Percentiles rank a stretch among this genome's conserved stretches.
phyloP scores from a whole-genome alignment of 2,888 invertebrate species.

The Tridacna gigas region DNA sequence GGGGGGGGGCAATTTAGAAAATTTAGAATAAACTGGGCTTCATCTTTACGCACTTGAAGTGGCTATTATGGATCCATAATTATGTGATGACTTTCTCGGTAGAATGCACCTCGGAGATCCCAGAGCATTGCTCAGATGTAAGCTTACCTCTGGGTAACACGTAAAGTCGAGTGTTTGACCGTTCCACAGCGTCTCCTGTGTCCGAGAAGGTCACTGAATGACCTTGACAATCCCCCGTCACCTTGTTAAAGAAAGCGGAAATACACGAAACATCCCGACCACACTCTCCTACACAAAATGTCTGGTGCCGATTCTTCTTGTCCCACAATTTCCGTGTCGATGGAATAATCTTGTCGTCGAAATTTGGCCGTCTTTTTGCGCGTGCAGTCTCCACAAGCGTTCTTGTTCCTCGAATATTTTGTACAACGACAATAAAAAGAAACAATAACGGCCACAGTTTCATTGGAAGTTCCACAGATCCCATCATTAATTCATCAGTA shows the following conservation, averaged over 20 bases:
- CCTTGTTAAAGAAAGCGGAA: constrained; percentile 47
- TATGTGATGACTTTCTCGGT: no score
- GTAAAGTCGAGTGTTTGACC: constrained; percentile 25
- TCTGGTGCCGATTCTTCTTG: neutral
- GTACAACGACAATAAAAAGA: neutral
- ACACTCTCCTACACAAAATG: constrained; percentile 50
- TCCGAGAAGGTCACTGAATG: constrained; percentile 46
- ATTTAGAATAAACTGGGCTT: no score
- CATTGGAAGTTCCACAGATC: no score
- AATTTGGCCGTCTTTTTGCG: neutral
- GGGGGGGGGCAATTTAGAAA: no score
- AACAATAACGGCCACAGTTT: neutral
- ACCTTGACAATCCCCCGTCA: constrained; percentile 48
- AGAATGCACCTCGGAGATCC: no score
- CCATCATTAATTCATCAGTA: no score
- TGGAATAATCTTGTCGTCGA: constrained; percentile 9
- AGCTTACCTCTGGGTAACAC: constrained; percentile 39
- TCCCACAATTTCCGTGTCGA: constrained; percentile 34
- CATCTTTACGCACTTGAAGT: no score
- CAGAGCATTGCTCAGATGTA: neutral
- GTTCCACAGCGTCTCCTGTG: neutral
- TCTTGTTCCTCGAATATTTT: neutral
- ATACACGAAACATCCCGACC: constrained; percentile 38
- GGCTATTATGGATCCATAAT: no score
- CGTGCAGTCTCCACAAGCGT: neutral